Conservation (phyloP, 2,888 invertebrate species). For the Ochlodes sylvanus region DNA sequence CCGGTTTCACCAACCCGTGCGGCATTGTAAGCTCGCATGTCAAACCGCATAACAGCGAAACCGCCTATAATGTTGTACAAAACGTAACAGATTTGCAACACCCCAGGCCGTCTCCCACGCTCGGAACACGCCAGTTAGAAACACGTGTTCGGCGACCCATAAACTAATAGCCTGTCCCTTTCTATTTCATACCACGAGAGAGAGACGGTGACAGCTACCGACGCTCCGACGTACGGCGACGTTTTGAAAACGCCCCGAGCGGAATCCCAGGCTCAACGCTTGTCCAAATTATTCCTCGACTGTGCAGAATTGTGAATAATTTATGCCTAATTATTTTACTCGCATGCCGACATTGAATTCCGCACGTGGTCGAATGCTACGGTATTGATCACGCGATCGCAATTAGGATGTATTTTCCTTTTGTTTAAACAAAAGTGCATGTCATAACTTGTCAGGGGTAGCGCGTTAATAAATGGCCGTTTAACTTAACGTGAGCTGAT, state of each 20-base stretch:
- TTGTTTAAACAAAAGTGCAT: conserved; percentile 19
- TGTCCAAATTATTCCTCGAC: conserved; percentile 37
- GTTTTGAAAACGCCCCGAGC: conserved; percentile 43
- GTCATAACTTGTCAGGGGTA: conserved; percentile 20
- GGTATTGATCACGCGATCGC: conserved; percentile 35
- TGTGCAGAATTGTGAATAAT: conserved; percentile 42
- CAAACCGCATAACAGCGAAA: conserved; percentile 26
- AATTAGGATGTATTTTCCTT: conserved; percentile 34
- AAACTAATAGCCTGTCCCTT: conserved; percentile 35
- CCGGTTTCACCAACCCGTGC: conserved; percentile 8
- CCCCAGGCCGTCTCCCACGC: conserved; percentile 43
- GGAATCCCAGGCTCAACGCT: conserved; percentile 35
- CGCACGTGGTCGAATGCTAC: conserved; percentile 39
- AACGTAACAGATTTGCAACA: conserved; percentile 42
- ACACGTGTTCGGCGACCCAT: conserved; percentile 37
- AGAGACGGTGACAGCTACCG: conserved; percentile 35
- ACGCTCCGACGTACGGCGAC: conserved; percentile 37
- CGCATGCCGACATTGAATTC: conserved; percentile 43
- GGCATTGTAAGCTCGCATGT: conserved; percentile 36
- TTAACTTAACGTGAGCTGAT: conserved; percentile 3
- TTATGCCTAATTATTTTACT: conserved; percentile 41
- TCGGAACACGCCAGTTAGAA: conserved; percentile 32
- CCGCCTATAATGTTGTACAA: conserved; percentile 34
- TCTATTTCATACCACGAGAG: conserved; percentile 18
- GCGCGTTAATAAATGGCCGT: background rate